Evolutionary conservation across 2,797 vertebrate species (phyloP).

Genomic region (Dallia pectoralis): DNA sequence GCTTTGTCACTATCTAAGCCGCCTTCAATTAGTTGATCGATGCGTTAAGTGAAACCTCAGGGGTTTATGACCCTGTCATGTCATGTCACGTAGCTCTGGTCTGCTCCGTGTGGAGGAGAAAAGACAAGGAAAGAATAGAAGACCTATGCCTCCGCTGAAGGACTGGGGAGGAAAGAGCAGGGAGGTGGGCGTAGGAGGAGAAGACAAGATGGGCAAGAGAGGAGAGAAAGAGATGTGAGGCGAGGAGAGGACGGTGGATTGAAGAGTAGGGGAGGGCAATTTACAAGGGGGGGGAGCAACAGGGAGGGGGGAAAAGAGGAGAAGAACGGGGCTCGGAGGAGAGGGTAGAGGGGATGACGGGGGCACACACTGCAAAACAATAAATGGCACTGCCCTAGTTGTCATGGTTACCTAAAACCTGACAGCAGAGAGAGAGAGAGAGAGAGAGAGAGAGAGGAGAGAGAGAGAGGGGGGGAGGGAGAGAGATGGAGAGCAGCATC

Average conservation of each 20-base stretch:
- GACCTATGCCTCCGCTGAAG: background rate
- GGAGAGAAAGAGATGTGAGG: background rate
- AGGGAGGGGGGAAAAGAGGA: no score
- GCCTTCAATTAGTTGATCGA: conserved; percentile 66
- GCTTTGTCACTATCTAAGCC: conserved; percentile 48
- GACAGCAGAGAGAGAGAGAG: background rate
- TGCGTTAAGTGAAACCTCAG: conserved; percentile 71
- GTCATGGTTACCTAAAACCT: conserved; percentile 26
- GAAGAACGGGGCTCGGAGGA: no score
- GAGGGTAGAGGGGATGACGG: background rate
- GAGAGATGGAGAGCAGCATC: conserved; percentile 1
- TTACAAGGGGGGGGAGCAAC: background rate
- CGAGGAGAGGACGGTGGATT: background rate
- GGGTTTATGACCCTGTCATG: conserved; percentile 39
- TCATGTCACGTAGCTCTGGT: conserved; percentile 53
- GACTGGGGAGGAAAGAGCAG: background rate
- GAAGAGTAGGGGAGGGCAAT: background rate
- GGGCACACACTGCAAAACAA: background rate
- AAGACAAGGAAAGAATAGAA: background rate
- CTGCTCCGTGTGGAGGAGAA: background rate
- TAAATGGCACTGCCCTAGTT: conserved; percentile 35
- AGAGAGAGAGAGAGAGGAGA: conserved; percentile 5
- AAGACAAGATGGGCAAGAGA: no score
- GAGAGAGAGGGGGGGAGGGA: background rate
- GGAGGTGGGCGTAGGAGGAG: background rate